Evolutionary conservation across 1,140 invertebrate genomes (phyloP).

Genomic region (Batillaria attramentaria): DNA sequence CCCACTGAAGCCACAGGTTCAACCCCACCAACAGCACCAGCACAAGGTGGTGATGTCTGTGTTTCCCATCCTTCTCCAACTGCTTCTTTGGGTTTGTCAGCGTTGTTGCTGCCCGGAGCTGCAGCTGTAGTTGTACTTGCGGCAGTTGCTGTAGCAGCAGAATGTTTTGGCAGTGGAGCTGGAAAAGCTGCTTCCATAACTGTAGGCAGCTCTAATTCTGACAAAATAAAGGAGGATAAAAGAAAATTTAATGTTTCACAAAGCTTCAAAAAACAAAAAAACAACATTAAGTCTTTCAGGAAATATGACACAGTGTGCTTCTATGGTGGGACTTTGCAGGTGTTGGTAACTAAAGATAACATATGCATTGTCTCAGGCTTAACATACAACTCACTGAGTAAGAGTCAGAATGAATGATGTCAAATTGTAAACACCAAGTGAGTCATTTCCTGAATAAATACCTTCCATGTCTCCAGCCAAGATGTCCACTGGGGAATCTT

Average conservation of each 20-base stretch:
- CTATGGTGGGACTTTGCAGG: too few species aligned
- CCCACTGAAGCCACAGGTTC: not conserved
- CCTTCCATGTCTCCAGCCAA: slow-evolving; percentile 15
- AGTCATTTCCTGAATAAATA: not conserved
- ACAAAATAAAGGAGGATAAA: slow-evolving; percentile 24
- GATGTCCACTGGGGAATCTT: slow-evolving; percentile 29
- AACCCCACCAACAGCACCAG: not conserved
- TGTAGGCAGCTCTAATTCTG: slow-evolving; percentile 56
- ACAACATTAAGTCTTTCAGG: too few species aligned
- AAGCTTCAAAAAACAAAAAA: too few species aligned
- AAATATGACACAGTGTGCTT: too few species aligned
- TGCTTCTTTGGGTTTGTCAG: not conserved
- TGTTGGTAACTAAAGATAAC: too few species aligned
- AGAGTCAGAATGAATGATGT: not conserved
- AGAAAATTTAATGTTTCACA: too few species aligned
- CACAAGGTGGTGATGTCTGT: not conserved
- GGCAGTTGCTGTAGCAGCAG: not conserved
- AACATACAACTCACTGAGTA: not conserved
- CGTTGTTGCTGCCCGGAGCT: not conserved
- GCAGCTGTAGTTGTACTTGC: not conserved
- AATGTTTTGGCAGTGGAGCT: not conserved
- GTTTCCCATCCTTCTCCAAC: slow-evolving; percentile 18
- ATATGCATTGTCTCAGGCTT: too few species aligned
- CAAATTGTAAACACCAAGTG: not conserved
- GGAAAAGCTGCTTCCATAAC: slow-evolving; percentile 30